Percentiles rank a stretch among this genome's conserved stretches.
Evolutionary conservation across 2,888 invertebrate species (phyloP).

Genomic region (Girardia tigrina): DNA sequence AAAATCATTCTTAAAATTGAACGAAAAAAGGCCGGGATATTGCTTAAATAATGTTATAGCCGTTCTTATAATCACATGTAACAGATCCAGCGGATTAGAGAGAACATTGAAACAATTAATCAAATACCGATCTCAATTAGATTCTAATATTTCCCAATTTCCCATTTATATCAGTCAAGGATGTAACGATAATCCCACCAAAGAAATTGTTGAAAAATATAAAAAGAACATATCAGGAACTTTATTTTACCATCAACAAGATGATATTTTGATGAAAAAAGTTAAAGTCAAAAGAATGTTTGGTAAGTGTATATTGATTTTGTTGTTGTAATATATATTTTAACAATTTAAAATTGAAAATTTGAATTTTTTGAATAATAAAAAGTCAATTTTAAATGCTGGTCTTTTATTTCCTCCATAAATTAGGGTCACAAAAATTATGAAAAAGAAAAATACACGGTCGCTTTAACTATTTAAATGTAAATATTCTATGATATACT

Average conservation of each 20-base stretch:
- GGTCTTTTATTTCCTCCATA: no score
- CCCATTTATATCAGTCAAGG: constrained; percentile 6
- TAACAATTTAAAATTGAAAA: no score
- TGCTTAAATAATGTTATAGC: neutral
- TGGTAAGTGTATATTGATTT: no score
- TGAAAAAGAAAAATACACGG: no score
- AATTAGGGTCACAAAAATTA: no score
- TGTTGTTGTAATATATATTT: no score
- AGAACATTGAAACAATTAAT: neutral
- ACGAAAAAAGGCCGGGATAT: neutral
- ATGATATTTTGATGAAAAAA: neutral
- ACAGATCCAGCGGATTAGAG: neutral
- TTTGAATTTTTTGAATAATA: no score
- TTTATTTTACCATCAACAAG: constrained; percentile 10
- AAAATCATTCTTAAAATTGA: neutral
- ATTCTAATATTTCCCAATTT: neutral
- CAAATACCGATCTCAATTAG: constrained; percentile 17
- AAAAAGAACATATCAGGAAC: constrained; percentile 16
- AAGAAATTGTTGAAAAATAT: neutral
- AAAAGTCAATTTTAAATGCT: no score
- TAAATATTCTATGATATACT: no score
- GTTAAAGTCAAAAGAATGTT: constrained; percentile 14
- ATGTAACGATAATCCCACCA: neutral
- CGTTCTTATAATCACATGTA: neutral
- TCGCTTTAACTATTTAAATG: no score